A percentile compares a stretch with the other conserved stretches of the same genome.
These are phyloP conservation scores for Anolis sagrei DNA, from an alignment of 2,113 vertebrate genomes.

Conservation along the genomic window DNA sequence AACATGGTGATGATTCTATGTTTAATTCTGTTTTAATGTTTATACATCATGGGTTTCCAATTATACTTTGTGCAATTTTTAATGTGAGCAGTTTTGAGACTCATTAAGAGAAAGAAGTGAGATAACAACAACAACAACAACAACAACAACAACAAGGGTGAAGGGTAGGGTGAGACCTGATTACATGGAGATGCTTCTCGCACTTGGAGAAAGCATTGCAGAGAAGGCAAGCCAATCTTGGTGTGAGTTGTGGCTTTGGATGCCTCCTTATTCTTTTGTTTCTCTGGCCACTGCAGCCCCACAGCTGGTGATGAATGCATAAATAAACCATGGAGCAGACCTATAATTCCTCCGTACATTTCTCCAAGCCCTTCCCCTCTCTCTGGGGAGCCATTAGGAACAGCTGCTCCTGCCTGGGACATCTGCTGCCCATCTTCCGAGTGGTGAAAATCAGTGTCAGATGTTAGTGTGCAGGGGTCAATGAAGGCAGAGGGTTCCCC, in stretches of 20 bases:
- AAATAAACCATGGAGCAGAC: conserved; percentile 4
- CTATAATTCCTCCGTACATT: not conserved
- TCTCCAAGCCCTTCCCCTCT: no score
- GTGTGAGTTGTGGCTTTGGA: not conserved
- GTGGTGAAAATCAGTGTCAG: not conserved
- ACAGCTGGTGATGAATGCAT: conserved; percentile 6
- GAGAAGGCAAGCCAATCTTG: not conserved
- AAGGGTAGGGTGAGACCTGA: no score
- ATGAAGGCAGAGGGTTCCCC: not conserved
- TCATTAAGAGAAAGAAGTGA: no score
- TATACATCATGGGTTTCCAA: no score
- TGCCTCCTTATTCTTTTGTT: not conserved
- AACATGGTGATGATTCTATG: no score
- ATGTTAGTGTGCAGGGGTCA: not conserved
- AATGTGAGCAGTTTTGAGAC: no score
- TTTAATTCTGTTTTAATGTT: no score
- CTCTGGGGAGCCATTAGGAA: conserved; percentile 6
- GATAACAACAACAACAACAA: no score
- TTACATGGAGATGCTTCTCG: not conserved
- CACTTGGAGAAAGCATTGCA: not conserved
- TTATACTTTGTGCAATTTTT: no score
- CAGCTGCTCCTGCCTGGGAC: conserved; percentile 17
- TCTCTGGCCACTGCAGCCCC: not conserved
- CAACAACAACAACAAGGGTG: not conserved
- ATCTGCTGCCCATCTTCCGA: conserved; percentile 10